Base-by-base conservation (phyloP, 2,888 invertebrate species). In the Tenthredo livida region DNA sequence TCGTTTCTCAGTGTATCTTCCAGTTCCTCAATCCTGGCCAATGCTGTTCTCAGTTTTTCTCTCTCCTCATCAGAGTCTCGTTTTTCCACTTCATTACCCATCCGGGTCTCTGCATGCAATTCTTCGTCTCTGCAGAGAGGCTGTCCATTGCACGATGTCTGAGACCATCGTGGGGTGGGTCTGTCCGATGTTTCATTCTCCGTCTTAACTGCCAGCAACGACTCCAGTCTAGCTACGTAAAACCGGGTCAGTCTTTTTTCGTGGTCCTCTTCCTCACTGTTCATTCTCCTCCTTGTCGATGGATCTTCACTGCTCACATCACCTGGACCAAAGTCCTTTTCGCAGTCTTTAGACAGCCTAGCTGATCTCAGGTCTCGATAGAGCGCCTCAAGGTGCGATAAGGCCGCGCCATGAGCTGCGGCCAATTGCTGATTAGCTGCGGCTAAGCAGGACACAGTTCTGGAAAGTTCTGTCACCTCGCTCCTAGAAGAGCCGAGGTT, bases 401-500 rank as follows among this genome's bases (percentile, higher is more conserved):
- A 65, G 2, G 91, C 90, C 3, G 90, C 89, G 72, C 88, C 90
- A 85, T 93, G 92, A 0, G 92, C 91, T 0, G 89, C 84, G 1
- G 92, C 91, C 78, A 93, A 88, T 85, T 93, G 93, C 61, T 93
- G 91, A 89, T 93, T 93, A 0, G 93, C 91, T 58, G 91, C 88
- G 0, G 93, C 93, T n/a, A 93, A 87, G 86, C 91, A 90, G 2
- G 93, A 91, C 37, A 93, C 90, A 15, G 92, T 91, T 84, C 90
- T 87, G 21, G 92, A 90, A 54, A 91, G 88, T 75, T 93, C 93
- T 89, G 91, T 89, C 3, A 88, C 87, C 85, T 91, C 90, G 78
- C 88, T 83, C 83, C 82, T 86, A 12, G 47, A 15, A 4, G 85
- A 80, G 29, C 73, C 87, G 85, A 84, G 54, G 85, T 73, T 87